These are phyloP conservation scores for Parasteatoda lunata DNA, from an alignment of 2,888 invertebrate species.

Conservation along the genomic window DNA sequence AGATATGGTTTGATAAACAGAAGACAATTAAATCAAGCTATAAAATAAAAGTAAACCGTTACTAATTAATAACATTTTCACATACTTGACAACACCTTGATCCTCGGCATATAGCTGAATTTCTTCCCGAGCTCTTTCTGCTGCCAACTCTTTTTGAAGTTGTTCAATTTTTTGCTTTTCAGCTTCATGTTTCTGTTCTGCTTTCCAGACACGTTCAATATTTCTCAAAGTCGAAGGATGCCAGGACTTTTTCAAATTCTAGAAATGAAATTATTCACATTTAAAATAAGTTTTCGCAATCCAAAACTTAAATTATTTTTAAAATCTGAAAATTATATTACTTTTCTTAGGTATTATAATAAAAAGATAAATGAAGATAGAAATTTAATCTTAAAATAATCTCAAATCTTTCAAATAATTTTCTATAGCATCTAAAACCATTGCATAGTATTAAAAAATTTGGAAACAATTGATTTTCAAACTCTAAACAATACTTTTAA, in stretches of 20 bases:
- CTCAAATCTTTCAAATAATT: too few species aligned
- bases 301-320: too few species aligned
- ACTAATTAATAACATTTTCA: not conserved
- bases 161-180: slow-evolving; percentile 82
- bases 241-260: slow-evolving; percentile 88
- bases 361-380: too few species aligned
- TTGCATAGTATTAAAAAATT: too few species aligned
- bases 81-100: slow-evolving; percentile 65
- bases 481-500: too few species aligned
- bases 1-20: too few species aligned
- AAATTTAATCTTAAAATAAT: too few species aligned
- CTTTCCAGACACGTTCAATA: slow-evolving; percentile 86
- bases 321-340: too few species aligned
- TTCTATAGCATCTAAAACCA: too few species aligned
- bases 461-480: too few species aligned
- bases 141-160: slow-evolving; percentile 81
- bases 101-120: slow-evolving; percentile 73
- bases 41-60: not conserved
- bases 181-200: slow-evolving; percentile 83
- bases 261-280: slow-evolving; percentile 33
- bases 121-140: slow-evolving; percentile 81
- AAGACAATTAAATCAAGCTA: too few species aligned
- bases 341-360: too few species aligned
- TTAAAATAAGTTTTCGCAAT: not conserved
- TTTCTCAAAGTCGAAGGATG: slow-evolving; percentile 85